Conservation (phyloP, 2,797 vertebrate genomes). For the Tachyglossus aculeatus region DNA sequence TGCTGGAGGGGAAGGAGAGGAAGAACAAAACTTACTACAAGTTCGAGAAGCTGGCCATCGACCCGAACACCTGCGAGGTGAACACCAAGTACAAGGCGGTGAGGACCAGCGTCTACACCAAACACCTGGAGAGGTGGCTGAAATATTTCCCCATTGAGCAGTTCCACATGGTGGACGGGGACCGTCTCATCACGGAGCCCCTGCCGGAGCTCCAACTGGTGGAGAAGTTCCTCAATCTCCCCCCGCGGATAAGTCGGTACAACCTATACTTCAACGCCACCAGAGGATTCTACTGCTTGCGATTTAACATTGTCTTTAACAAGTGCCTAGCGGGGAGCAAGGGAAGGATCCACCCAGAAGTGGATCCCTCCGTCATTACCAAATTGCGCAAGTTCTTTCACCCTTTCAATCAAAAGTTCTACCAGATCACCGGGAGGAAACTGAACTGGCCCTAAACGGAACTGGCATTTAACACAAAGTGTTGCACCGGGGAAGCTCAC, state of each 20-base stretch:
- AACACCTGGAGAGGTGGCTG: constrained; percentile 94
- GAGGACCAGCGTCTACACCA: constrained; percentile 95
- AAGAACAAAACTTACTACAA: constrained; percentile 97
- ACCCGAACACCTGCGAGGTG: constrained; percentile 88
- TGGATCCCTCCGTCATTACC: constrained; percentile 87
- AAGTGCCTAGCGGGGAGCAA: constrained; percentile 99
- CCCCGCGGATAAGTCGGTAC: constrained; percentile 90
- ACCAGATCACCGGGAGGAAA: constrained; percentile 95
- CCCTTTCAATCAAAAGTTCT: constrained; percentile 97
- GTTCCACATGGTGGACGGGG: constrained; percentile 92
- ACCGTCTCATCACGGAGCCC: constrained; percentile 92
- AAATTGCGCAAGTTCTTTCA: constrained; percentile 95
- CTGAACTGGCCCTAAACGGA: constrained; percentile 90
- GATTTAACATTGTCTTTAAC: constrained; percentile 94
- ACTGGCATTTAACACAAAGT: constrained; percentile 68
- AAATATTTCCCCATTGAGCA: constrained; percentile 95
- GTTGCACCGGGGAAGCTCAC: constrained; percentile 71
- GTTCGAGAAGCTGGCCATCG: constrained; percentile 93
- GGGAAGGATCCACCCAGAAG: constrained; percentile 92
- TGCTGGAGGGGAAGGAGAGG: constrained; percentile 93
- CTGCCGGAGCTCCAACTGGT: constrained; percentile 92
- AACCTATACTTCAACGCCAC: constrained; percentile 97
- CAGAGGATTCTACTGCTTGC: constrained; percentile 95
- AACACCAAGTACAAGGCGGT: constrained; percentile 97
- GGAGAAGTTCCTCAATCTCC: constrained; percentile 92